phyloP scores from a whole-genome alignment of 2,113 vertebrate species.

The Tyto alba region DNA sequence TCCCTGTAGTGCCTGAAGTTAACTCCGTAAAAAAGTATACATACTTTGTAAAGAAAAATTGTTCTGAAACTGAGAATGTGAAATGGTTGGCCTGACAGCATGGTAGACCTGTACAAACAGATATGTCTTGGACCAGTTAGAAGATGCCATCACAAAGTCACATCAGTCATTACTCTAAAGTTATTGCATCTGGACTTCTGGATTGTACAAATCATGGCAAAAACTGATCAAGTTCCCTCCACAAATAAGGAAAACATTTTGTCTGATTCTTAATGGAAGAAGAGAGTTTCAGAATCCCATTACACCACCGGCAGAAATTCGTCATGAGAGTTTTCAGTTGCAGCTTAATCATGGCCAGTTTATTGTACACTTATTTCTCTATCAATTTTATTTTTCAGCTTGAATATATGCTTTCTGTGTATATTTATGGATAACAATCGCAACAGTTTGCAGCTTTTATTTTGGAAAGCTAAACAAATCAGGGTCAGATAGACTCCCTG shows the following conservation, averaged over 20 bases:
- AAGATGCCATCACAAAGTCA: neutral
- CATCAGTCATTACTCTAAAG: neutral
- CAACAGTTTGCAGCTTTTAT: neutral
- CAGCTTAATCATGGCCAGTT: neutral
- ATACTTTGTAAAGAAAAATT: neutral
- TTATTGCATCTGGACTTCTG: neutral
- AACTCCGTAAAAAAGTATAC: neutral
- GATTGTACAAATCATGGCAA: neutral
- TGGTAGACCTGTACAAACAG: neutral
- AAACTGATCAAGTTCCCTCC: neutral
- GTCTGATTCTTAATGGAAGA: neutral
- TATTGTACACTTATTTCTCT: neutral
- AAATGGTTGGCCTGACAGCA: neutral
- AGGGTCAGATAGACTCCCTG: accelerated
- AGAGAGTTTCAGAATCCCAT: neutral
- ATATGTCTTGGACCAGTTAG: neutral
- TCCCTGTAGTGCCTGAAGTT: neutral
- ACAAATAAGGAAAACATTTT: neutral
- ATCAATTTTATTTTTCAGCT: neutral
- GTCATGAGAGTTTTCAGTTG: neutral
- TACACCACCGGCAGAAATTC: neutral
- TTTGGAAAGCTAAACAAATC: neutral
- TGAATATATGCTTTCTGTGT: neutral
- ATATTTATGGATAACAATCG: neutral
- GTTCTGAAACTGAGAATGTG: neutral